Conservation (phyloP, 2,113 vertebrate genomes). For the Daboia siamensis region DNA sequence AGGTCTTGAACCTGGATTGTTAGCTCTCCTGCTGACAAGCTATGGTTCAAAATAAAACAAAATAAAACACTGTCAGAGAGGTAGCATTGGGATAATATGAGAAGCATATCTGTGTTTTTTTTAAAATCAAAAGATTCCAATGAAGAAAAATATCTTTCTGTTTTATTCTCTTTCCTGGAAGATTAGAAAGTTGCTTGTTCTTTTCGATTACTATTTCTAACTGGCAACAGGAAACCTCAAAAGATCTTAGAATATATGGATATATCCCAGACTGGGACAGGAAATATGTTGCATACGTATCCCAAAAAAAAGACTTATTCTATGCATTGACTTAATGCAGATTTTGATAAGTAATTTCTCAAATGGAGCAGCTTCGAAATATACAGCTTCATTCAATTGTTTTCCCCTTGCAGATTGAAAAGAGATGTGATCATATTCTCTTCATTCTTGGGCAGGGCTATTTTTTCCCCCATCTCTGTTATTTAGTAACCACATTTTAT, state of each 20-base stretch:
- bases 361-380: neutral
- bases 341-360: neutral
- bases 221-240: neutral
- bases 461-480: constrained; percentile 48
- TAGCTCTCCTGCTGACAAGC: neutral
- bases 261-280: neutral
- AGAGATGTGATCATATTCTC: neutral
- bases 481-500: constrained; percentile 56
- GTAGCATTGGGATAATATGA: neutral
- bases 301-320: neutral
- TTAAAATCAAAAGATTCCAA: neutral
- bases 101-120: neutral
- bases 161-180: neutral
- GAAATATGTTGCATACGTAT: neutral
- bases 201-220: neutral
- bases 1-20: neutral
- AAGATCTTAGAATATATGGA: neutral
- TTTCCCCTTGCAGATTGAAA: neutral
- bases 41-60: neutral
- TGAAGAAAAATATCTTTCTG: neutral
- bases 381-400: neutral
- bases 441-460: neutral
- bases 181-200: neutral
- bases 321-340: neutral
- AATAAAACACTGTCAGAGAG: neutral